Evolutionary conservation across 2,113 vertebrate species (phyloP).

Genomic region (Meles meles): DNA sequence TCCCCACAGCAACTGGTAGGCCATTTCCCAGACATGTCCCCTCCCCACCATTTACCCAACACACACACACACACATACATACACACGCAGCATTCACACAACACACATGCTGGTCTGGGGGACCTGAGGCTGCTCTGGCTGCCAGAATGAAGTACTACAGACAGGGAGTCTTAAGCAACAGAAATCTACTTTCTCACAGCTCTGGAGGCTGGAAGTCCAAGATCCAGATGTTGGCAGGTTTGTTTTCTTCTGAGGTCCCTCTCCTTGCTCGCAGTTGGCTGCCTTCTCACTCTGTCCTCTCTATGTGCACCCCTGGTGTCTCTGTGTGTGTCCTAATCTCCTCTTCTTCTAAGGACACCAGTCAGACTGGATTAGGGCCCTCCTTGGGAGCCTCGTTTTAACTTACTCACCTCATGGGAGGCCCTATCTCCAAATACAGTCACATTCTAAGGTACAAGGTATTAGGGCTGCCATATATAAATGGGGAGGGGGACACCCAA

Average conservation of each 20-base stretch:
- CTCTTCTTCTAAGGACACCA: neutral
- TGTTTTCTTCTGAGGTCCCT: neutral
- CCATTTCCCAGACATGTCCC: neutral
- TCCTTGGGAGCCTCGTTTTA: neutral
- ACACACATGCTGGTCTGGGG: fast-evolving
- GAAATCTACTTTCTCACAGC: neutral
- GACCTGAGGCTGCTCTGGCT: neutral
- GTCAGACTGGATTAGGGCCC: neutral
- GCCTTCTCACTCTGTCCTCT: neutral
- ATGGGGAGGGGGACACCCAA: too few species aligned
- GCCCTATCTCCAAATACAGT: neutral
- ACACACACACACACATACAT: neutral
- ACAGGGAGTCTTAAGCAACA: neutral
- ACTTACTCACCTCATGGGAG: neutral
- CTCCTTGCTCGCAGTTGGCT: neutral
- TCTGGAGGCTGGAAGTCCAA: neutral
- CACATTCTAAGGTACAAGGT: neutral
- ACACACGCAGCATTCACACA: neutral
- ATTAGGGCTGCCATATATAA: neutral
- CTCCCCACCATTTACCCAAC: neutral
- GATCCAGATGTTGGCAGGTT: neutral
- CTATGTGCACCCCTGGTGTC: neutral
- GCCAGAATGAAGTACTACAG: neutral
- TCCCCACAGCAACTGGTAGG: neutral
- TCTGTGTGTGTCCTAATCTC: neutral